Conservation (phyloP, 1,140 invertebrate species). For the Centruroides sculpturatus region DNA sequence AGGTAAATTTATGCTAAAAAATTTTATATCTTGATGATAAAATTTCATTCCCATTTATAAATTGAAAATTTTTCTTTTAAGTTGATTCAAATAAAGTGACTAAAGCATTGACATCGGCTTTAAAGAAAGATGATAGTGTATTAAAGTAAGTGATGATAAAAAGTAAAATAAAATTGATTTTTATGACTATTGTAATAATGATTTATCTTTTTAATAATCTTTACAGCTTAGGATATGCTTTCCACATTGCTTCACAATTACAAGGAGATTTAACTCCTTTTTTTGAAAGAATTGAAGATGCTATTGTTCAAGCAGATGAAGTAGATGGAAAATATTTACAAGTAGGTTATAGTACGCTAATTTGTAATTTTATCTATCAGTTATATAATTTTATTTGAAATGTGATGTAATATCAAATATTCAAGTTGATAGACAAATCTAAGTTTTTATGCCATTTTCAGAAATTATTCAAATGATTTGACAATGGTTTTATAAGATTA, state of each 20-base stretch:
- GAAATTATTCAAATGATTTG: too few species aligned
- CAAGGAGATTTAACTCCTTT: constrained; percentile 42
- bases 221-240: constrained; percentile 61
- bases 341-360: constrained; percentile 19
- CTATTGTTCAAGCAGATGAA: constrained; percentile 87
- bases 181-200: background rate
- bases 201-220: constrained; percentile 2
- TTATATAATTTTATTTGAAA: too few species aligned
- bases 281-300: constrained; percentile 70
- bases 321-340: constrained; percentile 60
- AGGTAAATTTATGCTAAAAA: constrained; percentile 19
- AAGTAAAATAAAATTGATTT: background rate
- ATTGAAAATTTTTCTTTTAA: constrained; percentile 13
- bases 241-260: constrained; percentile 55
- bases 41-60: background rate
- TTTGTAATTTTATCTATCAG: background rate
- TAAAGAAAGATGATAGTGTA: constrained; percentile 62
- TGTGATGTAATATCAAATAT: too few species aligned
- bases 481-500: too few species aligned
- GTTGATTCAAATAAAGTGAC: constrained; percentile 38
- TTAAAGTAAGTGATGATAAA: constrained; percentile 38
- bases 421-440: too few species aligned
- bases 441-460: too few species aligned
- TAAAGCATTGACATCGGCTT: constrained; percentile 45
- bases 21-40: background rate